A percentile compares a stretch with the other conserved stretches of the same genome.
Conservation (phyloP, 1,140 invertebrate species). For the Drosophila varians region DNA sequence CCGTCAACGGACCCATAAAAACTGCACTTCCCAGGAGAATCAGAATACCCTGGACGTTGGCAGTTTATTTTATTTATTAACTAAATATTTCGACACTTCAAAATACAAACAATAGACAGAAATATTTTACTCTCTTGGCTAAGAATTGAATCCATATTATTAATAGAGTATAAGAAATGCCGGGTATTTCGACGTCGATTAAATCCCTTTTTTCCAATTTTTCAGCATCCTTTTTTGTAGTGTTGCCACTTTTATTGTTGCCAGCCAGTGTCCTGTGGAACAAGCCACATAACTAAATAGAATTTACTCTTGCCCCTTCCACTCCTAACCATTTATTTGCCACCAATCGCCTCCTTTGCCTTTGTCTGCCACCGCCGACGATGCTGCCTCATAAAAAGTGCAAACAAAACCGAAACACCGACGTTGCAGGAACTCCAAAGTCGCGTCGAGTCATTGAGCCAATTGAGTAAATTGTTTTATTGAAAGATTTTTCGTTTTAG, state of each 20-base stretch:
- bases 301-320: constrained; percentile 28
- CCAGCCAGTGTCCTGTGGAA: constrained; percentile 43
- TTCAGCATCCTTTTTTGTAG: neutral
- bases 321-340: constrained; percentile 4
- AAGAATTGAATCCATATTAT: neutral
- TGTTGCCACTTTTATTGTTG: constrained; percentile 20
- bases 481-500: constrained; percentile 73
- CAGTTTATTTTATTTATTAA: too few relatives aligned
- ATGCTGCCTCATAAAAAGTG: constrained; percentile 63
- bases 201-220: neutral
- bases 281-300: constrained; percentile 77
- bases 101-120: neutral
- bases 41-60: constrained; percentile 5
- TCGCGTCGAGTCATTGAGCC: constrained; percentile 77
- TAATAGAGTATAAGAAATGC: neutral
- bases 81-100: too few relatives aligned
- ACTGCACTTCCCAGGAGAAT: constrained; percentile 33
- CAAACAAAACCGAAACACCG: constrained; percentile 54
- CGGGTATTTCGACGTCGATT: neutral
- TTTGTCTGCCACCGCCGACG: constrained; percentile 47
- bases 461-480: constrained; percentile 81
- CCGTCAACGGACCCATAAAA: constrained; percentile 48
- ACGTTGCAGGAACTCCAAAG: constrained; percentile 29
- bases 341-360: constrained; percentile 8
- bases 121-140: neutral